Conservation (phyloP, 2,888 invertebrate species). For the Sesia bembeciformis region DNA sequence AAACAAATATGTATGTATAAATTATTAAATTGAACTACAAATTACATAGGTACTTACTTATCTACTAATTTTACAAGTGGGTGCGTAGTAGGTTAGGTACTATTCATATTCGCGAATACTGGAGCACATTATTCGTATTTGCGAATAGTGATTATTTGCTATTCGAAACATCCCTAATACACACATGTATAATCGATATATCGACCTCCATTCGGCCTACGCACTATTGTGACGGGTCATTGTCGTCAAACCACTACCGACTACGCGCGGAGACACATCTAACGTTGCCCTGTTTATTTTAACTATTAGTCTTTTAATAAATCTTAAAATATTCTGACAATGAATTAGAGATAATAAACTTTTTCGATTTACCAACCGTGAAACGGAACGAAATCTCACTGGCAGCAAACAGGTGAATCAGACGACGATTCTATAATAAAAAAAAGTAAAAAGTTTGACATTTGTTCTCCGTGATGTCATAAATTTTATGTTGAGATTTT, state of each 20-base stretch:
- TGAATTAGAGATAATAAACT: no score
- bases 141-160: no score
- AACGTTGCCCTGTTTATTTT: no score
- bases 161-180: slow-evolving; percentile 1
- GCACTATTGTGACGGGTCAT: slow-evolving; percentile 40
- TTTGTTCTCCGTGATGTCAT: slow-evolving; percentile 32
- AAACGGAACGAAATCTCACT: slow-evolving; percentile 53
- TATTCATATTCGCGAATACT: no score
- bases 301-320: neutral
- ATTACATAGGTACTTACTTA: no score
- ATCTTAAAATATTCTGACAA: neutral
- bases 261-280: no score
- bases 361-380: slow-evolving; percentile 30
- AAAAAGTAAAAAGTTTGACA: slow-evolving; percentile 53
- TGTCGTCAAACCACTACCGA: slow-evolving; percentile 27
- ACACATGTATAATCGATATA: slow-evolving; percentile 36
- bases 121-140: no score
- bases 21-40: no score
- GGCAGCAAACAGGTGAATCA: slow-evolving; percentile 28
- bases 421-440: slow-evolving; percentile 22
- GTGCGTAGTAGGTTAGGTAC: no score
- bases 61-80: no score
- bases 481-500: slow-evolving; percentile 30
- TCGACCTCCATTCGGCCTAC: slow-evolving; percentile 56
- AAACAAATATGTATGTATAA: no score